Evolutionary conservation across 2,113 vertebrate genomes (phyloP).

Genomic region (Hystrix brachyura): DNA sequence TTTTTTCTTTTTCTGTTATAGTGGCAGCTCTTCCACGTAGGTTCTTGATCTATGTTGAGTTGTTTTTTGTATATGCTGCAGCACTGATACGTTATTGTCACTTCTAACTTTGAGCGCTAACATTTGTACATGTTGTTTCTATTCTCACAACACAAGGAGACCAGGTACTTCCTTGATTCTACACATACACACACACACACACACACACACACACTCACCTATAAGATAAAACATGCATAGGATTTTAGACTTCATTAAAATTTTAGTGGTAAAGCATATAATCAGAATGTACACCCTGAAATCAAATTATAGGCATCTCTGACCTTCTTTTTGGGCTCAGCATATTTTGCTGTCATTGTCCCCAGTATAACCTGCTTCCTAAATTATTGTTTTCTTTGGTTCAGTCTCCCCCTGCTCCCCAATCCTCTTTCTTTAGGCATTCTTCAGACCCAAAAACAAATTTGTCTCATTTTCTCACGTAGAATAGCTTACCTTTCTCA

Average conservation of each 20-base stretch:
- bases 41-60: neutral
- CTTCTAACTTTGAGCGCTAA: neutral
- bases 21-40: neutral
- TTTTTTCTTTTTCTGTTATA: neutral
- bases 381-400: neutral
- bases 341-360: neutral
- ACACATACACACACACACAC: neutral
- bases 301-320: neutral
- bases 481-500: neutral
- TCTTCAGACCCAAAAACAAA: neutral
- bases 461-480: neutral
- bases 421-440: neutral
- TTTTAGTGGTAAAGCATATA: neutral
- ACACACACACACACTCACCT: neutral
- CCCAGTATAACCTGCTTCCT: neutral
- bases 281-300: neutral
- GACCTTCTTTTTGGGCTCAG: neutral
- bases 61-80: neutral
- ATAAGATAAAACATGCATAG: neutral
- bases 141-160: neutral
- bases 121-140: neutral
- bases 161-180: neutral
- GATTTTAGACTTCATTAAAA: neutral
- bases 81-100: neutral
- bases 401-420: neutral